Evolutionary conservation across 1,140 invertebrate species (phyloP), one percentile per base, ranked within the genome.

Genomic region (Ephestia elutella): DNA sequence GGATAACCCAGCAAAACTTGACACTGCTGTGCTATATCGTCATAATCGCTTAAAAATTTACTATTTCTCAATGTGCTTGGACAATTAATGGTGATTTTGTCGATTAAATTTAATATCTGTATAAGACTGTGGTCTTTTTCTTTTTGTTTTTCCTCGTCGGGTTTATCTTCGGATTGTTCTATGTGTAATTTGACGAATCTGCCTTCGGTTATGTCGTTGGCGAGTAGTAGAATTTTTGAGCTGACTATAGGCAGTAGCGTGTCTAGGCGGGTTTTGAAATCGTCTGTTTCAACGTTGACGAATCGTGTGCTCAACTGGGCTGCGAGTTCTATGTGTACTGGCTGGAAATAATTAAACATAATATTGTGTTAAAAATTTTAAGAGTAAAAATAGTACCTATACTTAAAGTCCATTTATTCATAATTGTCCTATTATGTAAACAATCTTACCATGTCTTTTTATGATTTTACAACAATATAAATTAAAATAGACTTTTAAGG

Each of bases 1-100:
- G 90, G 90, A 66, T 92, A 90, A 0, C 79, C 90, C 13, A 92
- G 90, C 0, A 96, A 82, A 0, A 91, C 82, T 86, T 95, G 93
- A 75, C 93, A 95, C n/a, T 94, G 83, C 73, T 94, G 89, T 84
- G 93, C 90, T 92, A 95, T 71, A 80, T 92, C 77, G 89, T 90
- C 89, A 71, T 89, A 78, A 75, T 90, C 66, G 35, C 61, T 73
- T 1, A 73, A 66, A 62, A 86, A 80, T 59, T 86, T 82, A 19
- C 78, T 73, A 65, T 82, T 77, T 60, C 80, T 89, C 57, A 91
- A 77, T 49, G 82, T 65, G 0, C 66, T 70, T 4, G 83, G 63
- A 79, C 89, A 91, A 68, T 89, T 79, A 60, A 89, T 64, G 4
- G 89, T 84, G 4, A 91, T 90, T 60, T 86, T 90, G 0, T 90